Conservation (phyloP, 2,797 vertebrate species). For the Siniperca undulata region DNA sequence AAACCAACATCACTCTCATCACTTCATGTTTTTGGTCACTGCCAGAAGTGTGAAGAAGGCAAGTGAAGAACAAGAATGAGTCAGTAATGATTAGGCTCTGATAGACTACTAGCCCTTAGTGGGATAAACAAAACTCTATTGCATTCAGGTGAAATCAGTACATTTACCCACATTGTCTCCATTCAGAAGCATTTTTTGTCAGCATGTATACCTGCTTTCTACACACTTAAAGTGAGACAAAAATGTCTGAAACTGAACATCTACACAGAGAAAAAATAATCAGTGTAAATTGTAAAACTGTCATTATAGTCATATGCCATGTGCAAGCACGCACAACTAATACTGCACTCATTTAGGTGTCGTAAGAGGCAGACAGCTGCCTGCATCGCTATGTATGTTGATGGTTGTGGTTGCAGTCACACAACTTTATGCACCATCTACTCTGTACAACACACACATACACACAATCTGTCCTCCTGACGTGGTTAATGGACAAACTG, state of each 20-base stretch:
- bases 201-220: slow-evolving; percentile 25
- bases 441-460: slow-evolving; percentile 19
- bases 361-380: slow-evolving; percentile 29
- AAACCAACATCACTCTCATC: not conserved
- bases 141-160: slow-evolving; percentile 33
- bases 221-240: slow-evolving; percentile 17
- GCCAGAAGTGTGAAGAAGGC: slow-evolving; percentile 17
- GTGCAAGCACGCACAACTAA: slow-evolving; percentile 47
- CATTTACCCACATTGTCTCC: slow-evolving; percentile 4
- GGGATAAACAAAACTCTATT: slow-evolving; percentile 44
- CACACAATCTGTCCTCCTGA: slow-evolving; percentile 54
- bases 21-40: slow-evolving; percentile 23
- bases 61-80: slow-evolving; percentile 30
- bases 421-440: slow-evolving; percentile 38
- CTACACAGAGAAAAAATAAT: slow-evolving; percentile 15
- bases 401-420: slow-evolving; percentile 34
- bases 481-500: slow-evolving; percentile 69
- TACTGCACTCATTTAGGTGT: slow-evolving; percentile 60
- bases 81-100: slow-evolving; percentile 19
- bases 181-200: slow-evolving; percentile 7
- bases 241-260: slow-evolving; percentile 7
- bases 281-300: slow-evolving; percentile 30
- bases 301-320: slow-evolving; percentile 1
- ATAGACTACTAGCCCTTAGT: slow-evolving; percentile 44
- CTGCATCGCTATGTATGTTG: slow-evolving; percentile 49